These are phyloP conservation scores for Rhynchonycteris naso DNA, from an alignment of 2,797 vertebrate species.

Conservation along the genomic window DNA sequence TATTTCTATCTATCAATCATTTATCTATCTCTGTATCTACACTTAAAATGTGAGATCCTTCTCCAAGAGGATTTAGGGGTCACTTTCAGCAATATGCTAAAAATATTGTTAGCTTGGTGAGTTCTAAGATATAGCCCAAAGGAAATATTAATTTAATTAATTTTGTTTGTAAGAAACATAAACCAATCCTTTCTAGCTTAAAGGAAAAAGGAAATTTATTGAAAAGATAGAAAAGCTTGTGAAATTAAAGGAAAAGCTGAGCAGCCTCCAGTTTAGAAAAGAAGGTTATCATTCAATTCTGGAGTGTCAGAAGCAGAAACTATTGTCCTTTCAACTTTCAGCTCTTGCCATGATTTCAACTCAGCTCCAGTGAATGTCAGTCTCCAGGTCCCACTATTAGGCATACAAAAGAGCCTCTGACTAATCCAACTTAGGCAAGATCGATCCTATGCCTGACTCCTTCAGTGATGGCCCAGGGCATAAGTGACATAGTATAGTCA, in stretches of 20 bases:
- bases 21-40: not conserved
- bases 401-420: not conserved
- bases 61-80: slow-evolving; percentile 21
- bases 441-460: not conserved
- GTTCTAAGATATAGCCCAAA: slow-evolving; percentile 42
- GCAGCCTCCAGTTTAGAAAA: not conserved
- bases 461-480: not conserved
- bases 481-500: not conserved
- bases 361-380: not conserved
- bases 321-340: not conserved
- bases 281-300: not conserved
- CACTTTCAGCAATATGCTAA: slow-evolving; percentile 37
- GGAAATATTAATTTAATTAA: slow-evolving; percentile 60
- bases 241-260: not conserved
- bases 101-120: slow-evolving; percentile 57
- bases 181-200: slow-evolving; percentile 45
- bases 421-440: not conserved
- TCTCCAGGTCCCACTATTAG: not conserved
- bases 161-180: slow-evolving; percentile 30
- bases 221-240: not conserved
- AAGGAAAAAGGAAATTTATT: not conserved
- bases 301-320: not conserved
- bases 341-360: not conserved
- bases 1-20: not conserved
- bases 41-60: not conserved